Base-by-base conservation (phyloP, 2,113 vertebrate species). In the Procavia capensis region DNA sequence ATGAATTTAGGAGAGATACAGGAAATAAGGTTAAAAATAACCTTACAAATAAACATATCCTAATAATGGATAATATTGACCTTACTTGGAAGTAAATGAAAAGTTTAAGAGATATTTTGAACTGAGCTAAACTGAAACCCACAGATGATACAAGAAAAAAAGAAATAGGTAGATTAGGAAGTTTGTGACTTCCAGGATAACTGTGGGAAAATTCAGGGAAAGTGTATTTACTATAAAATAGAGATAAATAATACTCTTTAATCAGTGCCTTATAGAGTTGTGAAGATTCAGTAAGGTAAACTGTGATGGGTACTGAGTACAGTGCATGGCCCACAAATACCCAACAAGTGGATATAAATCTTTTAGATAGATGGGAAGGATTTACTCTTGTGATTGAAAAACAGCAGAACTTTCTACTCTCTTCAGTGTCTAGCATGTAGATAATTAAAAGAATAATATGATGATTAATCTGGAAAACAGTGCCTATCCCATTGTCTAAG, bases 51-150 rank as follows among this genome's bases (percentile, higher is more conserved):
- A 9, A 14, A 97, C 24, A 64, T 76, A 93, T 90, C 85, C 20
- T 20, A 86, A 29, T 41, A 94, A 64, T 80, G 45, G 25, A 7
- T 29, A 76, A 0, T 93, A 50, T 31, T 89, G 89, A 70, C n/a
- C 10, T 63, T 94, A 91, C 22, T 95, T 81, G 74, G n/a, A 94
- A 93, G 20, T 84, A 93, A 76, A 66, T 45, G 10, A n/a, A 90
- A 74, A 83, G 63, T 75, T 90, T 88, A 87, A 80, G 50, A 90
- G 31, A 6, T 83, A 75, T 80, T 91, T 95, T 93, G 27, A 91
- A 76, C 20, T 70, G 43, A 83, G 16, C 74, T 90, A 68, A 81
- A 86, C 27, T 91, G 80, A 93, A 94, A 76, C 54, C 59, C 75
- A 68, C 24, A 68, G n/a, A 84, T 93, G 19, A 34, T 82, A 88